Evolutionary conservation across 2,113 vertebrate genomes (phyloP), one percentile per base, ranked within the genome.

Genomic region (Oryzias curvinotus): DNA sequence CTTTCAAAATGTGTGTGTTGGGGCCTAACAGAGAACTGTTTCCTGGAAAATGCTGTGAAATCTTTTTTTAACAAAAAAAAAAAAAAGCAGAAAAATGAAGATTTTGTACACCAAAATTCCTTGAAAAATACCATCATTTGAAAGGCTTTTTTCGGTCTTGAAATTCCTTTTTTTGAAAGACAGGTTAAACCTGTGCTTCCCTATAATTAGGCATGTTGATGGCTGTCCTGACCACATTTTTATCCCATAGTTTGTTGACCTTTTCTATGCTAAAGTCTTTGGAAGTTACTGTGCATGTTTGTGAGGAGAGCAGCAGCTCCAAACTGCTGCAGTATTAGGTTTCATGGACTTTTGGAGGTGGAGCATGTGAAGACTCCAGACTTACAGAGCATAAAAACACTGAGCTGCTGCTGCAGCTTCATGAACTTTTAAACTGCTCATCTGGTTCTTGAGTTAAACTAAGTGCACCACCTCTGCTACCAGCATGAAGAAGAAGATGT

Each of bases 291-390:
- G n/a, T 16, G 49, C 8, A 30, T 56, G 52, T 52, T 49, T 41
- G 14, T 5, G 48, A 25, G 15, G 18, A 19, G 23, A 16, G 42
- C 72, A 45, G 63, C 52, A 7, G 1, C 36, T 5, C 36, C 10
- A 43, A 42, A 21, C 47, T 23, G 48, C 14, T 16, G 55, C 41
- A 48, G 82, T 81, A 48, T 89, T 75, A 67, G 75, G 1, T 85
- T 90, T 84, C 81, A 77, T 23, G 4, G 19, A 48, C 53, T 7
- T 28, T 1, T 7, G 53, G 74, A 68, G 86, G 89, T 56, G 87
- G 89, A 74, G 86, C 77, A 26, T 73, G 23, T 52, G 23, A 0
- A 17, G 42, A 5, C 60, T 76, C 58, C 55, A 67, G 71, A 13
- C 80, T 56, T 55, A 60, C 49, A 63, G 47, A 68, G 14, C 4